Base-by-base conservation (phyloP, 1,140 invertebrate species). In the Temnothorax curvispinosus region DNA sequence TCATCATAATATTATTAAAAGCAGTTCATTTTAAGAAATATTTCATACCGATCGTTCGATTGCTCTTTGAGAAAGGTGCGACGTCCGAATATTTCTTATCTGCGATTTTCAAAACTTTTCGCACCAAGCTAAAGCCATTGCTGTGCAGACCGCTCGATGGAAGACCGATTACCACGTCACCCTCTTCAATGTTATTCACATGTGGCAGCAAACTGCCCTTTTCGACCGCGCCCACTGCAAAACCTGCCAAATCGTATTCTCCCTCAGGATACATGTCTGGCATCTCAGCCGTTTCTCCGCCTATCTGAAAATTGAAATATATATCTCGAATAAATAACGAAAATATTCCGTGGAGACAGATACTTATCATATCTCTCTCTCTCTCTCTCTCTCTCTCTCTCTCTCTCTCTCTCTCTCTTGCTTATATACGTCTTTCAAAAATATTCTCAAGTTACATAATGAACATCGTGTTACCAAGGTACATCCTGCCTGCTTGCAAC, bases 251-350 rank as follows among this genome's bases (percentile, higher is more conserved):
- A 95, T 99, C 99, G 94, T 99, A 99, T 58, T 98, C 97, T n/a
- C 97, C 97, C 4, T 96, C 94, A 3, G 95, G 94, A 94, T 99
- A 99, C 96, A 99, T 97, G 50, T 98, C 98, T 1, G 99, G 99
- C 98, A 99, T 99, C 94, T 99, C 99, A 0, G 99, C 98, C 13
- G 98, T 99, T 96, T 99, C 99, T 3, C 98, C 98, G 77, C 98
- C 99, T 97, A 94, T 8, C 94, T 95, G 80, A 38, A 81, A 90
- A 91, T 62, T 54, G 15, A 56, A 13, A 58, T 35, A 13, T 15
- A 50, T n/a, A 50, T 0, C 6, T 54, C 6, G 2, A 18, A 44
- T 52, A 77, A 56, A 56, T 41, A 58, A 15, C 8, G 4, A 56
- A 35, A 67, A 80, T 38, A 41, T 27, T 62, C 38, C 2, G 5